Evolutionary conservation across 1,140 invertebrate genomes (phyloP).

Genomic region (Yoshiicerus persimilis): DNA sequence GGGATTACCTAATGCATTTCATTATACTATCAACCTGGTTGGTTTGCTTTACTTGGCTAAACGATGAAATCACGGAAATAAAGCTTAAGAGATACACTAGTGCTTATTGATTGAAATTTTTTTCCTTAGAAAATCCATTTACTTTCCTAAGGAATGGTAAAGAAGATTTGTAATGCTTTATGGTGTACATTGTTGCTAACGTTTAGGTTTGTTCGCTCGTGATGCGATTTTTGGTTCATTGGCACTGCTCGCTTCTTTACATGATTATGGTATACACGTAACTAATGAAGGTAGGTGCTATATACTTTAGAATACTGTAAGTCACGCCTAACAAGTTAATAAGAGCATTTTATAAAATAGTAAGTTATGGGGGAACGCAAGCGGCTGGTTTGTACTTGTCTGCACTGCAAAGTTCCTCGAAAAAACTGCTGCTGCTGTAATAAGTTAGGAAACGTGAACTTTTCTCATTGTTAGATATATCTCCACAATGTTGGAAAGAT

Average conservation of each 20-base stretch:
- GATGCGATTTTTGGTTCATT: not conserved
- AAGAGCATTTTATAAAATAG: not conserved
- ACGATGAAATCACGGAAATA: not conserved
- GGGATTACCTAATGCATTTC: not conserved
- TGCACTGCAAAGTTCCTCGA: not conserved
- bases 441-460: not conserved
- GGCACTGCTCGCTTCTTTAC: not conserved
- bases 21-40: not conserved
- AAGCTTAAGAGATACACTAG: not conserved
- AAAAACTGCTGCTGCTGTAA: not conserved
- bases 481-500: not conserved
- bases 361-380: not conserved
- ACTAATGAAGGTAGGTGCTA: not conserved
- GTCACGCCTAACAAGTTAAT: not conserved
- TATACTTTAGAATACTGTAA: not conserved
- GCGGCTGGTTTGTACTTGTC: not conserved
- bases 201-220: not conserved
- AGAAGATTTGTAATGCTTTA: not conserved
- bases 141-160: not conserved
- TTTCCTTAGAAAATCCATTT: not conserved
- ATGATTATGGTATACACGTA: not conserved
- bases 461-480: not conserved
- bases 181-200: not conserved
- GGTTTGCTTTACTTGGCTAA: not conserved
- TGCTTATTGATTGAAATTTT: not conserved